Evolutionary conservation across 2,797 vertebrate species (phyloP).

Genomic region (Acanthopagrus latus): DNA sequence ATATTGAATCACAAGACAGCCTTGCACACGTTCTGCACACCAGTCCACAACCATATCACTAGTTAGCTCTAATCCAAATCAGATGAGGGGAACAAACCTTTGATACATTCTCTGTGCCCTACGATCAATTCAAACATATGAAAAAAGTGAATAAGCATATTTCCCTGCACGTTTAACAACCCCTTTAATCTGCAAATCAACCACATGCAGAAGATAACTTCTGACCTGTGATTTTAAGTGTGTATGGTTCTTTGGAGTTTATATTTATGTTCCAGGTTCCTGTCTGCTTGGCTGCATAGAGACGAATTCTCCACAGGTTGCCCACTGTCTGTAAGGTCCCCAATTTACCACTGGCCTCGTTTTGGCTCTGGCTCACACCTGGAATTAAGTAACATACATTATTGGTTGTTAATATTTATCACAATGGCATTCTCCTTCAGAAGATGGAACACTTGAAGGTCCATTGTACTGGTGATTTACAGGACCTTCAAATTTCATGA

Average conservation of each 20-base stretch:
- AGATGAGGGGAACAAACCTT: too few species aligned
- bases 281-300: conserved; percentile 48
- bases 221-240: conserved; percentile 84
- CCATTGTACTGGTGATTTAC: too few species aligned
- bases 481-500: too few species aligned
- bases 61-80: too few species aligned
- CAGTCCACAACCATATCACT: too few species aligned
- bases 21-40: too few species aligned
- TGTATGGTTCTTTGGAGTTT: conserved; percentile 68
- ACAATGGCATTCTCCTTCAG: background rate
- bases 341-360: conserved; percentile 67
- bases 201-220: background rate
- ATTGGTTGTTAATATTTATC: background rate
- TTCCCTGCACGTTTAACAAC: background rate
- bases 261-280: conserved; percentile 80
- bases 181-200: background rate
- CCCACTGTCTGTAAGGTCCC: conserved; percentile 77
- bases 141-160: background rate
- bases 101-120: too few species aligned
- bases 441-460: background rate
- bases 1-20: too few species aligned
- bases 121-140: too few species aligned
- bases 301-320: conserved; percentile 76
- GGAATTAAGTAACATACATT: conserved; percentile 8
- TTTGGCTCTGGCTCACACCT: conserved; percentile 75